phyloP scores from a whole-genome alignment of 2,888 invertebrate species.

The Trichopoda pennipes region DNA sequence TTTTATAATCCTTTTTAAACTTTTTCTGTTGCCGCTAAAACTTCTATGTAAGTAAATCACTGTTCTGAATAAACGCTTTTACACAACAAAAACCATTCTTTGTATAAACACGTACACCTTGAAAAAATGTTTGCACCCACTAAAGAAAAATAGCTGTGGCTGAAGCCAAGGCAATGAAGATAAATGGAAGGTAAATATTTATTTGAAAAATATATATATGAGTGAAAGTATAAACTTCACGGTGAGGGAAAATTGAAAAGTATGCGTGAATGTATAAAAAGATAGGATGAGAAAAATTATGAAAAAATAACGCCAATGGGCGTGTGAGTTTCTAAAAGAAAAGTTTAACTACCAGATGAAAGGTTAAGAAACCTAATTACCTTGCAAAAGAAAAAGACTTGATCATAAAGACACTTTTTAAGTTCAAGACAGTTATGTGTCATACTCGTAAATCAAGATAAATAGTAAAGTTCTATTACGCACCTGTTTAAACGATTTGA shows the following conservation, averaged over 20 bases:
- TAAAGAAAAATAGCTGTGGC: conserved; percentile 62
- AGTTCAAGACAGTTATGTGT: conserved; percentile 22
- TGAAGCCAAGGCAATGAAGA: conserved; percentile 55
- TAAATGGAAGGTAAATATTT: conserved; percentile 55
- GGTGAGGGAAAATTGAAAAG: conserved; percentile 17
- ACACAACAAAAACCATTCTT: too few species aligned
- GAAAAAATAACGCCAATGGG: neutral
- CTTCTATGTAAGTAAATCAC: too few species aligned
- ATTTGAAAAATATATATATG: neutral
- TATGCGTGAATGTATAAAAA: too few species aligned
- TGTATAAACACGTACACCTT: neutral
- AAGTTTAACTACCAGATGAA: neutral
- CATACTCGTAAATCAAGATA: conserved; percentile 59
- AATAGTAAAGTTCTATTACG: conserved; percentile 17
- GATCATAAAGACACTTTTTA: conserved; percentile 42
- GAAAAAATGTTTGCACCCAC: conserved; percentile 29
- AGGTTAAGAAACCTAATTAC: neutral
- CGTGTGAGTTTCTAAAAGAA: neutral
- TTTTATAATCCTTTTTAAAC: too few species aligned
- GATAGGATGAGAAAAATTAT: too few species aligned
- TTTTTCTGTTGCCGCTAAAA: too few species aligned
- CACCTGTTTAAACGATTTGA: neutral
- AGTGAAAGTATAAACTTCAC: too few species aligned
- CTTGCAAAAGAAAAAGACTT: neutral
- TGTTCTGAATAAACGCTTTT: too few species aligned